A percentile compares a stretch with the other conserved stretches of the same genome.
Conservation (phyloP, 2,797 vertebrate genomes). For the Amphiprion clarkii region DNA sequence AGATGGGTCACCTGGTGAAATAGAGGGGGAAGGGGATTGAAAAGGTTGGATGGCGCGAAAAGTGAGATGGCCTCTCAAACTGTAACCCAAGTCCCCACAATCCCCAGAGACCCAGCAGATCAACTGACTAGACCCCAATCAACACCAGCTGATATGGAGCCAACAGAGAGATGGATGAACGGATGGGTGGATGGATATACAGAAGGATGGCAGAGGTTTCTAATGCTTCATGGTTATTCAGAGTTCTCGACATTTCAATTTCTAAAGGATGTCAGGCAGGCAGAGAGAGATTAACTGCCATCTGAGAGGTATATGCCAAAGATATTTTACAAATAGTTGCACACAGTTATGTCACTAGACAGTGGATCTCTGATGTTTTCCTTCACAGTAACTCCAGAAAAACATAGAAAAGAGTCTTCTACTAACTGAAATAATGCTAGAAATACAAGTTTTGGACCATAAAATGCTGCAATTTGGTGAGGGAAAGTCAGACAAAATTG, state of each 20-base stretch:
- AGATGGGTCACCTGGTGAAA: constrained; percentile 83
- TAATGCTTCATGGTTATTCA: constrained; percentile 20
- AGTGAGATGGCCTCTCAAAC: constrained; percentile 83
- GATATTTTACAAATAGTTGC: neutral
- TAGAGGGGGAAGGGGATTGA: constrained; percentile 70
- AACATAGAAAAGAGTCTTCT: neutral
- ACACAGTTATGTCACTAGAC: neutral
- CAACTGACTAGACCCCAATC: constrained; percentile 84
- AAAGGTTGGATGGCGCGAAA: constrained; percentile 83
- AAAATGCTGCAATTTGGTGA: neutral
- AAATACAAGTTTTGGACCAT: neutral
- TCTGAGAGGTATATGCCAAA: too few species aligned
- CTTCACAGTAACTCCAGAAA: neutral
- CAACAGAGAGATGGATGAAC: constrained; percentile 56
- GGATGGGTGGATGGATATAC: constrained; percentile 12
- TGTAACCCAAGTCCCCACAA: constrained; percentile 82
- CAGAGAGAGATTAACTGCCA: neutral
- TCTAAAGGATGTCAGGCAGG: constrained; percentile 13
- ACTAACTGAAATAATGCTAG: neutral
- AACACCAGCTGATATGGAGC: constrained; percentile 72
- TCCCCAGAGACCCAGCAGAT: constrained; percentile 78
- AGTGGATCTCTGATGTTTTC: neutral
- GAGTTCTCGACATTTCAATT: constrained; percentile 11
- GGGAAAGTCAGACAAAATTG: neutral
- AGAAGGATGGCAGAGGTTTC: constrained; percentile 29